phyloP scores from a whole-genome alignment of 2,888 invertebrate species.

The Drosophila infuscata region DNA sequence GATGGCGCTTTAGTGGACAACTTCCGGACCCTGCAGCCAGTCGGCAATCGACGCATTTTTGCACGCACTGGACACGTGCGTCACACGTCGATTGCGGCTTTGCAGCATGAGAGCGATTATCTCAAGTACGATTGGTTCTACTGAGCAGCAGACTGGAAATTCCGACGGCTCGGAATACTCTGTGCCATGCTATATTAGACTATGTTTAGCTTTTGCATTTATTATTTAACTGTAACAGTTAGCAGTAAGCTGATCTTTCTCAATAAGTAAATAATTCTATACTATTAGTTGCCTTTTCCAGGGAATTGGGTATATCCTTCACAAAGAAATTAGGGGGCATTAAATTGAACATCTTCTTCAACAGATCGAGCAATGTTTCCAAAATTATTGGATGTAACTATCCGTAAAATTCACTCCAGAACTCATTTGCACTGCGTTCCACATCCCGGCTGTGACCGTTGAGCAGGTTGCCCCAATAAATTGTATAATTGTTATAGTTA shows the following conservation, averaged over 20 bases:
- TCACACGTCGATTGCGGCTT: slow-evolving; percentile 85
- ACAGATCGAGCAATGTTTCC: slow-evolving; percentile 88
- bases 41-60: slow-evolving; percentile 89
- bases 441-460: slow-evolving; percentile 90
- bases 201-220: slow-evolving; percentile 63
- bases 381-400: slow-evolving; percentile 89
- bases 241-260: slow-evolving; percentile 32
- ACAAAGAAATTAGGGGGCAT: slow-evolving; percentile 88
- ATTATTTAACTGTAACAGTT: slow-evolving; percentile 54
- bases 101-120: slow-evolving; percentile 85
- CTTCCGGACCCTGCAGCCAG: slow-evolving; percentile 88
- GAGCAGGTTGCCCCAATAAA: slow-evolving; percentile 89
- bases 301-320: slow-evolving; percentile 86
- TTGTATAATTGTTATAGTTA: not conserved
- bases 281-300: slow-evolving; percentile 48
- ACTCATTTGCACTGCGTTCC: slow-evolving; percentile 90
- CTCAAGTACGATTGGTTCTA: slow-evolving; percentile 88
- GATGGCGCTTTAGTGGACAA: slow-evolving; percentile 89
- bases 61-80: slow-evolving; percentile 87
- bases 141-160: slow-evolving; percentile 49
- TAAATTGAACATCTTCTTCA: slow-evolving; percentile 88
- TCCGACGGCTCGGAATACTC: slow-evolving; percentile 37
- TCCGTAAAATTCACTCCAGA: slow-evolving; percentile 90
- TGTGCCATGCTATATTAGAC: slow-evolving; percentile 67
- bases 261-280: slow-evolving; percentile 45